Evolutionary conservation across 2,797 vertebrate species (phyloP).

Genomic region (Phataginus tricuspis): DNA sequence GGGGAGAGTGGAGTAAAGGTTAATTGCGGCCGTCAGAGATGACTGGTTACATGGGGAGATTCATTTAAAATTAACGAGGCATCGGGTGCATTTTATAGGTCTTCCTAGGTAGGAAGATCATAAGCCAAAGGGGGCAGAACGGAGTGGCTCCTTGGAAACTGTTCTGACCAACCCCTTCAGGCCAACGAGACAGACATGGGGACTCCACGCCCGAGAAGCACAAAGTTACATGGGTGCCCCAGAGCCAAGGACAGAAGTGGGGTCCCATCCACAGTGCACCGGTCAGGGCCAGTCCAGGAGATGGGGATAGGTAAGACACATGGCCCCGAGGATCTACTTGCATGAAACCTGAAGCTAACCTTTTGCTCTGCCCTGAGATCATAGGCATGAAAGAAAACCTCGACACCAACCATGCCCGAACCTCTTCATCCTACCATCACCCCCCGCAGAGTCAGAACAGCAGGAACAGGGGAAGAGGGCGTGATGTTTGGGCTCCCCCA

Average conservation of each 20-base stretch:
- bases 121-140: slow-evolving; percentile 62
- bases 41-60: slow-evolving; percentile 69
- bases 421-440: neutral
- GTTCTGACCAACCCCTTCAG: slow-evolving; percentile 49
- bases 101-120: slow-evolving; percentile 71
- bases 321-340: neutral
- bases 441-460: neutral
- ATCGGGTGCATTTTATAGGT: slow-evolving; percentile 71
- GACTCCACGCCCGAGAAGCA: neutral
- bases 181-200: neutral
- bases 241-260: neutral
- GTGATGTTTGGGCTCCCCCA: neutral
- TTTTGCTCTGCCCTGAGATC: neutral
- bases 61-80: slow-evolving; percentile 77
- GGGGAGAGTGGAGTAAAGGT: slow-evolving; percentile 8
- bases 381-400: neutral
- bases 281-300: neutral
- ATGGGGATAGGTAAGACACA: neutral
- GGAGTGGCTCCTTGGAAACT: neutral
- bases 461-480: neutral
- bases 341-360: neutral
- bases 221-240: neutral
- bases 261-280: accelerated
- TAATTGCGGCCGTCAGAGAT: slow-evolving; percentile 79
- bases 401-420: too few relatives aligned